Base-by-base conservation (phyloP, 2,113 vertebrate species). In the Carassius auratus region DNA sequence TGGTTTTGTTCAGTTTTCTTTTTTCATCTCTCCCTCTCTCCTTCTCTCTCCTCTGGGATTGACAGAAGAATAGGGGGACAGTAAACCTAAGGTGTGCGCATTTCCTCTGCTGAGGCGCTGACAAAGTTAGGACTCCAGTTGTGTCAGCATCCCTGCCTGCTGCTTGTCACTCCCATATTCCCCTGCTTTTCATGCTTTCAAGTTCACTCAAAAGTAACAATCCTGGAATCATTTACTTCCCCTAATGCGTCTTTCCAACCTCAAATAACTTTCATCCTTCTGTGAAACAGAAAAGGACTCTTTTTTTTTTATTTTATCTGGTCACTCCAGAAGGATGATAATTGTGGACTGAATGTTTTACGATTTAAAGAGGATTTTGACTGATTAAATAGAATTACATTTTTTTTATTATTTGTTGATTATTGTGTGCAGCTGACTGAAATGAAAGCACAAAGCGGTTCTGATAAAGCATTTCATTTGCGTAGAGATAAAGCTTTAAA, bases 1-100 rank as follows among this genome's bases (percentile, higher is more conserved):
- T 48, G 12, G 38, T 83, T 83, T 74, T 82, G 83, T 85, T 84
- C 68, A 12, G 50, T 75, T 89, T 87, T 75, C 64, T 76, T 50
- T 77, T 57, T 68, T 48, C 64, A 23, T 89, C 26, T 45, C 52
- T 81, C 42, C 38, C 42, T 86, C 59, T 80, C 42, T 81, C 68
- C 36, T 64, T 57, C 26, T 71, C 23, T 81, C 85, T 87, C 86
- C 85, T 62, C 12, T 55, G 88, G 86, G 85, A 88, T 88, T 79
- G n/a, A 50, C 84, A 81, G 59, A 91, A 90, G 86, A 90, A 90
- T 89, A 83, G 88, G 61, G 74, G 81, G 74, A 85, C 62, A 33
- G 84, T 66, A 75, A 89, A 86, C 66, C 76, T 79, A 45, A 83
- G 36, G 78, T 55, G 81, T 87, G 62, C 52, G 50, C 80, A 85